Conservation (phyloP, 2,113 vertebrate genomes). For the Empidonax alnorum region DNA sequence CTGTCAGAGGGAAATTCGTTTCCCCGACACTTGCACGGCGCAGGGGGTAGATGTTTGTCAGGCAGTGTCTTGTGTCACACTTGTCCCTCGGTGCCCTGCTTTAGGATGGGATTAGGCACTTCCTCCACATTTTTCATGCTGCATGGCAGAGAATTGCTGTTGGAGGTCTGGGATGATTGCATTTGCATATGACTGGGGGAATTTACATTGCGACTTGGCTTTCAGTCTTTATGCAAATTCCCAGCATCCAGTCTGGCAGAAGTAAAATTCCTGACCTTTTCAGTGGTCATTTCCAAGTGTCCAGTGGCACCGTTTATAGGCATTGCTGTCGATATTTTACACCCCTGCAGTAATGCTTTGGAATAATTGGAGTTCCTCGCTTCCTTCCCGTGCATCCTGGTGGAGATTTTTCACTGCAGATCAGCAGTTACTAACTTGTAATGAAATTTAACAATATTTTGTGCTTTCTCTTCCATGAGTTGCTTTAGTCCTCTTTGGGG, state of each 20-base stretch:
- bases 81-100: slow-evolving; percentile 59
- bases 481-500: slow-evolving; percentile 14
- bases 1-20: background rate
- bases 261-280: slow-evolving; percentile 83
- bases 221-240: slow-evolving; percentile 80
- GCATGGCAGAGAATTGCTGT: slow-evolving; percentile 50
- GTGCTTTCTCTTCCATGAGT: background rate
- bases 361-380: slow-evolving; percentile 24
- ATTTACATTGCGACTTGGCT: slow-evolving; percentile 78
- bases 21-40: slow-evolving; percentile 58
- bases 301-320: slow-evolving; percentile 62
- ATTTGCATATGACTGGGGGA: slow-evolving; percentile 75
- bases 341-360: background rate
- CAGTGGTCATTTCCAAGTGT: slow-evolving; percentile 69
- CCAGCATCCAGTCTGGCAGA: slow-evolving; percentile 73
- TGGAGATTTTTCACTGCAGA: slow-evolving; percentile 17
- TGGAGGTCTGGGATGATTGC: slow-evolving; percentile 63
- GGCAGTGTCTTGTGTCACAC: background rate
- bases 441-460: slow-evolving; percentile 10
- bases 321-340: slow-evolving; percentile 69
- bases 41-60: slow-evolving; percentile 49
- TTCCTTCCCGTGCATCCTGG: background rate
- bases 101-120: slow-evolving; percentile 70
- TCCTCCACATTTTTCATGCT: slow-evolving; percentile 51
- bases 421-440: slow-evolving; percentile 11